Evolutionary conservation across 2,888 invertebrate species (phyloP).

Genomic region (Cremastobaeus sp.): DNA sequence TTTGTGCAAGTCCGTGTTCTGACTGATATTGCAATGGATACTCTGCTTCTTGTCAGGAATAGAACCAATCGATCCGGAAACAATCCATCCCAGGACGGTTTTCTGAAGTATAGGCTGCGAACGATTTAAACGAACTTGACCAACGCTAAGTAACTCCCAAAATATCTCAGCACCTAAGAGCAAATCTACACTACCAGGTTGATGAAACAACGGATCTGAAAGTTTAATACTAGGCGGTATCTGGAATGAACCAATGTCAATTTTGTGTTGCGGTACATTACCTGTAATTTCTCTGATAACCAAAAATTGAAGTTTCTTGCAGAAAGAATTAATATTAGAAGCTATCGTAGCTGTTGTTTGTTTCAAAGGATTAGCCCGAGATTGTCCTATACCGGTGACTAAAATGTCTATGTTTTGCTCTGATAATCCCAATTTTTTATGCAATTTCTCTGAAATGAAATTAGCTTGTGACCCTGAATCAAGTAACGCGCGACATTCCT

Average conservation of each 20-base stretch:
- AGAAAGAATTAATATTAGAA: constrained; percentile 3
- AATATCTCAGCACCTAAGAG: constrained; percentile 20
- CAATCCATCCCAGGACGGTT: constrained; percentile 39
- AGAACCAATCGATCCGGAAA: constrained; percentile 32
- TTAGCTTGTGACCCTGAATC: constrained; percentile 15
- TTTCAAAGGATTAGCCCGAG: not conserved
- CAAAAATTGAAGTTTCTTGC: not conserved
- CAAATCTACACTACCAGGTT: constrained; percentile 1
- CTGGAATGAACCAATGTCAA: not conserved
- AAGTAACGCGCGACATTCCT: not conserved
- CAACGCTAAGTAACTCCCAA: constrained; percentile 8
- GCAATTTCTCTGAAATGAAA: no score
- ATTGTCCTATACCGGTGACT: constrained; percentile 1
- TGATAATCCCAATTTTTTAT: not conserved
- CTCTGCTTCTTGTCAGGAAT: not conserved
- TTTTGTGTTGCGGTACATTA: not conserved
- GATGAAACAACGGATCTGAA: constrained; percentile 9
- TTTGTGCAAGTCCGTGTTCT: constrained; percentile 17
- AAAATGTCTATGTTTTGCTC: not conserved
- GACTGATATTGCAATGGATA: not conserved
- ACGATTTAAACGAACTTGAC: constrained; percentile 5
- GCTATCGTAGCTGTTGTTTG: not conserved
- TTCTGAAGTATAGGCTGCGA: constrained; percentile 33
- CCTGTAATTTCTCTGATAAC: constrained; percentile 6
- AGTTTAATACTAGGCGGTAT: constrained; percentile 18